phyloP scores from a whole-genome alignment of 2,888 invertebrate genomes.

The Alentia gelatinosa region DNA sequence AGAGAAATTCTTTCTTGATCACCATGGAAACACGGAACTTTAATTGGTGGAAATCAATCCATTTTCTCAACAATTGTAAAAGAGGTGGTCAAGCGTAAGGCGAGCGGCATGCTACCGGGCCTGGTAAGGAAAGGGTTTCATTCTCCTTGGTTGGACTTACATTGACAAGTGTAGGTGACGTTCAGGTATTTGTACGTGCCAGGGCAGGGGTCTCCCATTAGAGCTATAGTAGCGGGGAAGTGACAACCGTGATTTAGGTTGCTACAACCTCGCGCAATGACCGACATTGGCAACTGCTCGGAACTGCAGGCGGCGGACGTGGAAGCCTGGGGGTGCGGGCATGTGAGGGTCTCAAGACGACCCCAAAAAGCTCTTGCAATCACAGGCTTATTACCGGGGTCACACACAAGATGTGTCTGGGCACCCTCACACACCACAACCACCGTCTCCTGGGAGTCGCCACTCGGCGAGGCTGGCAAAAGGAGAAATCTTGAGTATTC shows the following conservation, averaged over 20 bases:
- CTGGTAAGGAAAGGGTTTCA: not conserved
- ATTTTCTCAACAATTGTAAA: too few species aligned
- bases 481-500: not conserved
- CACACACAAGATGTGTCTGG: not conserved
- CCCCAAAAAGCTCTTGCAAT: not conserved
- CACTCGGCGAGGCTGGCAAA: not conserved
- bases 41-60: too few species aligned
- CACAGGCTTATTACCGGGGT: not conserved
- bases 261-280: not conserved
- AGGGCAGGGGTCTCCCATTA: conserved; percentile 55
- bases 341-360: not conserved
- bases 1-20: too few species aligned
- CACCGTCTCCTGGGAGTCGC: not conserved
- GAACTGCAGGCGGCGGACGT: not conserved
- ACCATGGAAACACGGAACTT: too few species aligned
- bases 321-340: not conserved
- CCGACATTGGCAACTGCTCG: not conserved
- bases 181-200: conserved; percentile 58
- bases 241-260: not conserved
- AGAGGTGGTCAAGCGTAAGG: too few species aligned
- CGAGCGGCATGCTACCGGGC: too few species aligned
- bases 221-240: conserved; percentile 4
- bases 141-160: conserved; percentile 34
- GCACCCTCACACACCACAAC: conserved; percentile 29
- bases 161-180: conserved; percentile 33